Evolutionary conservation across 2,113 vertebrate species (phyloP).

Genomic region (Sapajus apella): DNA sequence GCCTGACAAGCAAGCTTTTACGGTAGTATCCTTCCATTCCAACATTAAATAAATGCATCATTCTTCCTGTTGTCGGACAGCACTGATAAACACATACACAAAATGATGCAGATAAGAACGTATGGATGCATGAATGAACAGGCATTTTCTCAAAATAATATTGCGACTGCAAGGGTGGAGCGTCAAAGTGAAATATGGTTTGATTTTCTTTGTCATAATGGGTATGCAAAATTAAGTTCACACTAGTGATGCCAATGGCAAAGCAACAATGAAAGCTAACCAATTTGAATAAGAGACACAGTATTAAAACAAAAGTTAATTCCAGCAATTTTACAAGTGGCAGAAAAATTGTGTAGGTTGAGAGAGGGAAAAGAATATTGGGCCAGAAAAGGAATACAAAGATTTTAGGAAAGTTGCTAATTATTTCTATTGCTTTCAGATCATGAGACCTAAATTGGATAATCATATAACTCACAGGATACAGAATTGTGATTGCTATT

Average conservation of each 20-base stretch:
- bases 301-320: neutral
- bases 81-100: neutral
- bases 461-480: neutral
- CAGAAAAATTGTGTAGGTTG: neutral
- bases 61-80: neutral
- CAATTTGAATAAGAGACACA: neutral
- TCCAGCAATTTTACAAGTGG: neutral
- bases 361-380: neutral
- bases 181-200: neutral
- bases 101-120: neutral
- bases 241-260: neutral
- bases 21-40: neutral
- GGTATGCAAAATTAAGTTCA: neutral
- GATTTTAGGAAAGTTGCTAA: conserved; percentile 1
- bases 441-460: neutral
- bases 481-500: neutral
- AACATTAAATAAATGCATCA: neutral
- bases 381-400: neutral
- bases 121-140: neutral
- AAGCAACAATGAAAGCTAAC: neutral
- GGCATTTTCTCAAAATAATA: neutral
- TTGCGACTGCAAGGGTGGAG: neutral
- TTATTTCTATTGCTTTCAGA: neutral
- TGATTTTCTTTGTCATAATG: neutral
- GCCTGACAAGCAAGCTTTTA: neutral